Base-by-base conservation (phyloP, 2,797 vertebrate species). In the Crax fasciolata region DNA sequence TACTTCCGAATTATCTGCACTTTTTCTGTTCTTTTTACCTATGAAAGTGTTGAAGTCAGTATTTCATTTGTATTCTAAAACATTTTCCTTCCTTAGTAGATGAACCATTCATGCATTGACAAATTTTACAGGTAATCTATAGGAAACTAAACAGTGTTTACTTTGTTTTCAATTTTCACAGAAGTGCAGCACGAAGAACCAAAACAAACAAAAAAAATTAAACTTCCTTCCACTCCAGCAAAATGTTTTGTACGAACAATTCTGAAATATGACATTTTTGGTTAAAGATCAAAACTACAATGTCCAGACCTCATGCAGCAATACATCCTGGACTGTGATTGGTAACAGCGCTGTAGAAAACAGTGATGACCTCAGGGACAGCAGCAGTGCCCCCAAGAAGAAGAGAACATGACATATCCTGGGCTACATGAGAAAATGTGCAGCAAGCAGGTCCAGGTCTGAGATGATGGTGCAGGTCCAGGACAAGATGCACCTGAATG, bases 401-500 rank as follows among this genome's bases (percentile, higher is more conserved):
- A 20, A 73, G 1, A 8, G 17, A 38, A 39, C 20, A 14, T 67
- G 27, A 11, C 10, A 2, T 2, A 3, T 19, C 30, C 4, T 12
- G 5, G 10, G 10, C 24, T 44, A 17, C 1, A 16, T 0, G 9
- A 46, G 7, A 11, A 55, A 7, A 27, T 30, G 11, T 3, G 10
- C 19, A 59, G 59, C 10, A 17, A 62, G 28, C 24, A 43, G 7
- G 12, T 49, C 62, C 13, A 30, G 61, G 41, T n/a, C 28, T 27
- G 16, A 24, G 7, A 39, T n/a, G n/a, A n/a, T n/a, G n/a, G n/a
- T n/a, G n/a, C n/a, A n/a, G n/a, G n/a, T n/a, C n/a, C n/a, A n/a
- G n/a, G n/a, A 21, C 2, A 7, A 15, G 25, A 38, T 8, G 46
- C 11, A 44, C 13, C 13, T 43, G 15, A 59, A 27, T 13, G 2